phyloP scores from a whole-genome alignment of 2,888 invertebrate genomes.

The Pristionchus mayeri region DNA sequence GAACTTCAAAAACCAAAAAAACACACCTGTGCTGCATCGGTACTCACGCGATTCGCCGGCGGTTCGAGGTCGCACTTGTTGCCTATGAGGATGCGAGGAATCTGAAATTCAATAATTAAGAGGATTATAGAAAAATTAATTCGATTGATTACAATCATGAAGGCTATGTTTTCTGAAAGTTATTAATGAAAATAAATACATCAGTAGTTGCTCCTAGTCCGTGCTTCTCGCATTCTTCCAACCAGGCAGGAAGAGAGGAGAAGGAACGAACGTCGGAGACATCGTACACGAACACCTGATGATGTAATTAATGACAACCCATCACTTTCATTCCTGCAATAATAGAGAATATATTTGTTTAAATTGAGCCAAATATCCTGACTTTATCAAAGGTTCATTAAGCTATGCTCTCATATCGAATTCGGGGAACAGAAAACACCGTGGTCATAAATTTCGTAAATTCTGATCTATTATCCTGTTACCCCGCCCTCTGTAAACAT shows the following conservation, averaged over 20 bases:
- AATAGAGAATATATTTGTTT: background rate
- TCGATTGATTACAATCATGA: background rate
- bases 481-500: too few relatives aligned
- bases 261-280: slow-evolving; percentile 77
- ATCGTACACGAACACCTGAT: slow-evolving; percentile 89
- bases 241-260: slow-evolving; percentile 83
- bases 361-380: background rate
- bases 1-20: background rate
- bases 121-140: background rate
- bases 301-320: too few relatives aligned
- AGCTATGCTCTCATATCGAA: too few relatives aligned
- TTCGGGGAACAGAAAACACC: too few relatives aligned
- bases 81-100: slow-evolving; percentile 82
- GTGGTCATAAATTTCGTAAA: too few relatives aligned
- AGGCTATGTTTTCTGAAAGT: background rate
- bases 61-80: slow-evolving; percentile 57
- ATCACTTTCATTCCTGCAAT: background rate
- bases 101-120: slow-evolving; percentile 43
- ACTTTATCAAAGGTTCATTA: too few relatives aligned
- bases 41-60: slow-evolving; percentile 80
- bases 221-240: slow-evolving; percentile 85
- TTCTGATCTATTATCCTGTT: too few relatives aligned
- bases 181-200: slow-evolving; percentile 17
- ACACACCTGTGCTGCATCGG: slow-evolving; percentile 82
- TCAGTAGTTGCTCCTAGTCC: slow-evolving; percentile 59